Evolutionary conservation across 2,113 vertebrate species (phyloP).

Genomic region (Plestiodon gilberti): DNA sequence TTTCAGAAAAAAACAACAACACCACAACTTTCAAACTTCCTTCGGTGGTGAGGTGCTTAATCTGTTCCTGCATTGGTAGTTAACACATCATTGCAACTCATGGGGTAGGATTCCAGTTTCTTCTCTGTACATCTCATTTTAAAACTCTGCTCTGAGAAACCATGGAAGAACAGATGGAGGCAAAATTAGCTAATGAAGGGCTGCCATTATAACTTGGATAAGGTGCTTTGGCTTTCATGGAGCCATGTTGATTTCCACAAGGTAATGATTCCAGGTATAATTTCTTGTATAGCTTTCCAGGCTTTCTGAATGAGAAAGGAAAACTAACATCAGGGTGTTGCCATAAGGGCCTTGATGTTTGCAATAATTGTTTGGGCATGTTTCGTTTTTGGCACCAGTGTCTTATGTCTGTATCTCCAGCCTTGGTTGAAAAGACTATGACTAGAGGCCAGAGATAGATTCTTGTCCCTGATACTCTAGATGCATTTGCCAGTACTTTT

Average conservation of each 20-base stretch:
- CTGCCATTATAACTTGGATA: slow-evolving; percentile 20
- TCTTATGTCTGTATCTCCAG: not conserved
- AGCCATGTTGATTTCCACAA: slow-evolving; percentile 44
- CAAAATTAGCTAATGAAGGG: slow-evolving; percentile 28
- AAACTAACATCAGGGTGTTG: slow-evolving; percentile 22
- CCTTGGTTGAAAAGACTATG: not conserved
- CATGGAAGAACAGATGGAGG: slow-evolving; percentile 34
- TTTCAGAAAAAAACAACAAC: not conserved
- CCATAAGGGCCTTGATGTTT: slow-evolving; percentile 2
- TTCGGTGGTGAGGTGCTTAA: not conserved
- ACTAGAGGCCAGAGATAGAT: not conserved
- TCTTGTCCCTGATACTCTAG: not conserved
- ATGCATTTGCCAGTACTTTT: not conserved
- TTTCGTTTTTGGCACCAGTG: not conserved
- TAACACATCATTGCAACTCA: not conserved
- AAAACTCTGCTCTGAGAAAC: slow-evolving; percentile 22
- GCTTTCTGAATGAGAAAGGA: slow-evolving; percentile 53
- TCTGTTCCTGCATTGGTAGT: not conserved
- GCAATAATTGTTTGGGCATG: not conserved
- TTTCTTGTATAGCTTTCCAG: slow-evolving; percentile 40
- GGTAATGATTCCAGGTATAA: slow-evolving; percentile 31
- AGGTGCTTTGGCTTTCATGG: slow-evolving; percentile 30
- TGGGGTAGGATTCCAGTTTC: not conserved
- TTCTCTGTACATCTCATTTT: not conserved
- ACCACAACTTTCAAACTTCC: not conserved